Evolutionary conservation across 2,797 vertebrate genomes (phyloP).

Genomic region (Alcedo quadribrachys): DNA sequence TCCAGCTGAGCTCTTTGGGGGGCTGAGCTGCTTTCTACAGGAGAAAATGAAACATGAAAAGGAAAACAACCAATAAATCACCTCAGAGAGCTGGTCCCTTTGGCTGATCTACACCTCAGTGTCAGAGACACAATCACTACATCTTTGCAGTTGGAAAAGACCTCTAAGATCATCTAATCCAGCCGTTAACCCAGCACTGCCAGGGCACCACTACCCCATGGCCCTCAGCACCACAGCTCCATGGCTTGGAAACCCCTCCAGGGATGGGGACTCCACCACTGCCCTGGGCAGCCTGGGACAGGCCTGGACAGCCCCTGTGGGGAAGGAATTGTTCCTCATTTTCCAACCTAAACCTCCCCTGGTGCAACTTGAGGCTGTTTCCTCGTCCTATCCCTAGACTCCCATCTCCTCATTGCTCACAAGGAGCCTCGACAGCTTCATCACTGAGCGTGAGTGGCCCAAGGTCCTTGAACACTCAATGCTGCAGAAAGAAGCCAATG

Average conservation of each 20-base stretch:
- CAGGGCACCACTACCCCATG: neutral
- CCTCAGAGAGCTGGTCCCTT: neutral
- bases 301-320: neutral
- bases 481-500: neutral
- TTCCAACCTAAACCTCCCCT: neutral
- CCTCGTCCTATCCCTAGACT: neutral
- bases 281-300: neutral
- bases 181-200: neutral
- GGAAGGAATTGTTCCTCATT: neutral
- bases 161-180: neutral
- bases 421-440: neutral
- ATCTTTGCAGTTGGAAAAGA: neutral
- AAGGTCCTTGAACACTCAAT: neutral
- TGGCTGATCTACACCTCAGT: neutral
- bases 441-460: rapidly evolving
- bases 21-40: neutral
- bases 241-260: neutral
- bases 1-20: neutral
- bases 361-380: neutral
- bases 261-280: neutral
- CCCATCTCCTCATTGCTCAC: neutral
- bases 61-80: neutral
- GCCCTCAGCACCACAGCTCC: neutral
- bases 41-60: neutral
- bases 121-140: neutral